Evolutionary conservation across 2,888 invertebrate genomes (phyloP).

Genomic region (Odontocolon sp.): DNA sequence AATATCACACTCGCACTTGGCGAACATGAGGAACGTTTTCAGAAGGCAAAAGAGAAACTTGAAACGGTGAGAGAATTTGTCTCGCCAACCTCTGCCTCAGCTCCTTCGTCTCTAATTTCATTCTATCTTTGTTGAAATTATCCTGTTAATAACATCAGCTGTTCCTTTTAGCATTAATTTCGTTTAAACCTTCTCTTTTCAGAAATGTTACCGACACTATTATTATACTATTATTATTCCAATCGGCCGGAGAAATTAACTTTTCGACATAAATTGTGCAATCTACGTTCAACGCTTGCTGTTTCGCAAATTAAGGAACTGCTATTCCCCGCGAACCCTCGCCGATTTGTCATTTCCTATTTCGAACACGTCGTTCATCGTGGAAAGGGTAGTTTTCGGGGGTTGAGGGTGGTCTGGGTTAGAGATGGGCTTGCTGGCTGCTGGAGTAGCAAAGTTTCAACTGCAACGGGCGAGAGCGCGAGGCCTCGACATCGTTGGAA

Average conservation of each 20-base stretch:
- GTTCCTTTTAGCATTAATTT: too few relatives aligned
- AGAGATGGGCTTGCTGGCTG: conserved; percentile 43
- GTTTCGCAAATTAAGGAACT: conserved; percentile 52
- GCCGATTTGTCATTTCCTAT: conserved; percentile 70
- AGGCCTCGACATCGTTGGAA: conserved; percentile 48
- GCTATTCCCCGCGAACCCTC: conserved; percentile 55
- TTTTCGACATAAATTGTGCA: conserved; percentile 38
- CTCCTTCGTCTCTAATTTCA: too few relatives aligned
- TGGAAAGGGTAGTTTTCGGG: conserved; percentile 58
- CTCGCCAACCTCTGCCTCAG: too few relatives aligned
- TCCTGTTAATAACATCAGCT: too few relatives aligned
- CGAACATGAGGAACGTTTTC: too few relatives aligned
- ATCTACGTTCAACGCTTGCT: conserved; percentile 51
- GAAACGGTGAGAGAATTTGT: too few relatives aligned
- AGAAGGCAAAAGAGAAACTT: too few relatives aligned
- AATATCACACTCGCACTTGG: too few relatives aligned
- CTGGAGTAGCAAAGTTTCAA: conserved; percentile 59
- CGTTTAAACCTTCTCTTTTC: too few relatives aligned
- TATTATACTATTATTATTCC: too few relatives aligned
- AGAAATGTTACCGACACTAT: too few relatives aligned
- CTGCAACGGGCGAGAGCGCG: conserved; percentile 51
- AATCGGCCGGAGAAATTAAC: conserved; percentile 5
- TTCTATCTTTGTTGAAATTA: too few relatives aligned
- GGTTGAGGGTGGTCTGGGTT: neutral
- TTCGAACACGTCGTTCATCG: conserved; percentile 70